Conservation (phyloP, 2,797 vertebrate species). For the Streptopelia turtur region DNA sequence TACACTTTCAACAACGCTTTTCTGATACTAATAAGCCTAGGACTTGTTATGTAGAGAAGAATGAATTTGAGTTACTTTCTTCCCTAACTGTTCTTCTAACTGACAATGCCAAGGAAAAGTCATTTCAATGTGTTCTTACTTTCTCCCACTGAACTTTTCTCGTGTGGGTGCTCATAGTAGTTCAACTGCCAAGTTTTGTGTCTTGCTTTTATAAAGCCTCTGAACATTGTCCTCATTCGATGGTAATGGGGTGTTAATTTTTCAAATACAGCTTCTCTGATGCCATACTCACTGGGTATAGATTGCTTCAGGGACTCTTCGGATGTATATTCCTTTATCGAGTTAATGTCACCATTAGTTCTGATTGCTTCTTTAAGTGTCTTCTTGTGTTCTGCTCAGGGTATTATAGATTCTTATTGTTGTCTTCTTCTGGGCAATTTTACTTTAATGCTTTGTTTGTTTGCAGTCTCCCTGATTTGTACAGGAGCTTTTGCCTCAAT, state of each 20-base stretch:
- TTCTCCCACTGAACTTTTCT: not conserved
- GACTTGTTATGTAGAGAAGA: not conserved
- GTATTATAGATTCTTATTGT: constrained; percentile 63
- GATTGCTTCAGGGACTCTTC: constrained; percentile 66
- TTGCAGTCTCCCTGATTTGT: constrained; percentile 63
- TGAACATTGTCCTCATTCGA: constrained; percentile 18
- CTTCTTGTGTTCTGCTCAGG: constrained; percentile 54
- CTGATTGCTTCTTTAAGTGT: constrained; percentile 70
- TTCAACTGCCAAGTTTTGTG: constrained; percentile 1
- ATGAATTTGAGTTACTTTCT: not conserved
- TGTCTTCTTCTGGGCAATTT: constrained; percentile 68
- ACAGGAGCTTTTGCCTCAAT: constrained; percentile 61
- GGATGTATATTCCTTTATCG: constrained; percentile 54
- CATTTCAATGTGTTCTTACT: not conserved
- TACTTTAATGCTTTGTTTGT: constrained; percentile 72
- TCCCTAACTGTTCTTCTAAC: not conserved
- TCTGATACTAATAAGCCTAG: not conserved
- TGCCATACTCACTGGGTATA: constrained; percentile 27
- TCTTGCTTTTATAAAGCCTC: constrained; percentile 28
- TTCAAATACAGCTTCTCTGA: constrained; percentile 53
- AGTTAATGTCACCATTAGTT: constrained; percentile 73
- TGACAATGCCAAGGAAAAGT: not conserved
- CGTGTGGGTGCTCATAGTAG: not conserved
- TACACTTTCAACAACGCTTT: not conserved
- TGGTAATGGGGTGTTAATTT: constrained; percentile 55